Evolutionary conservation across 1,140 invertebrate genomes (phyloP).

Genomic region (Euwallacea fornicatus): DNA sequence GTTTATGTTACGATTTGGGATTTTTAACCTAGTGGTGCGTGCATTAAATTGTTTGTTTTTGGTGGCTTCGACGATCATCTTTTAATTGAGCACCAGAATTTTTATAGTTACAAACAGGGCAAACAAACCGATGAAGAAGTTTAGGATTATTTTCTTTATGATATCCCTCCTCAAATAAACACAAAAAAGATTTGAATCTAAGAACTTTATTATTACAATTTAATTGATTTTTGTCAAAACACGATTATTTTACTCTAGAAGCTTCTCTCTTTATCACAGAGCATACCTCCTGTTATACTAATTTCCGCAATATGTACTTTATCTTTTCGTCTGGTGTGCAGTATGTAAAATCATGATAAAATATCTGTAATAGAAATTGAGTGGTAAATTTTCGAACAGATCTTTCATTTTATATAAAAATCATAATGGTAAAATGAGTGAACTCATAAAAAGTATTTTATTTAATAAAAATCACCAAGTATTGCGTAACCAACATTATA

Average conservation of each 20-base stretch:
- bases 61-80: background rate
- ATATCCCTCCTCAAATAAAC: no score
- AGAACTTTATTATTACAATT: background rate
- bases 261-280: no score
- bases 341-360: slow-evolving; percentile 30
- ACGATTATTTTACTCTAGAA: no score
- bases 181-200: background rate
- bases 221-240: no score
- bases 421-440: no score
- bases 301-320: slow-evolving; percentile 9
- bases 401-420: no score
- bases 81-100: background rate
- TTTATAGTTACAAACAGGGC: background rate
- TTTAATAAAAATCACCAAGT: no score
- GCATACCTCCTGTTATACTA: background rate
- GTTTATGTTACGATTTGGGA: slow-evolving; percentile 4
- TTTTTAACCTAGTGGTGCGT: background rate
- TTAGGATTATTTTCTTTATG: no score
- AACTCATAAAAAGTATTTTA: no score
- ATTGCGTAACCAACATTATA: no score
- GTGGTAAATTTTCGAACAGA: no score
- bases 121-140: no score
- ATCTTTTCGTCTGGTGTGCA: background rate
- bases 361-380: background rate
- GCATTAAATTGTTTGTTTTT: slow-evolving; percentile 34